Evolutionary conservation across 2,888 invertebrate genomes (phyloP), one percentile per base, ranked within the genome.

Genomic region (Pyrrhopygopsis socrates): DNA sequence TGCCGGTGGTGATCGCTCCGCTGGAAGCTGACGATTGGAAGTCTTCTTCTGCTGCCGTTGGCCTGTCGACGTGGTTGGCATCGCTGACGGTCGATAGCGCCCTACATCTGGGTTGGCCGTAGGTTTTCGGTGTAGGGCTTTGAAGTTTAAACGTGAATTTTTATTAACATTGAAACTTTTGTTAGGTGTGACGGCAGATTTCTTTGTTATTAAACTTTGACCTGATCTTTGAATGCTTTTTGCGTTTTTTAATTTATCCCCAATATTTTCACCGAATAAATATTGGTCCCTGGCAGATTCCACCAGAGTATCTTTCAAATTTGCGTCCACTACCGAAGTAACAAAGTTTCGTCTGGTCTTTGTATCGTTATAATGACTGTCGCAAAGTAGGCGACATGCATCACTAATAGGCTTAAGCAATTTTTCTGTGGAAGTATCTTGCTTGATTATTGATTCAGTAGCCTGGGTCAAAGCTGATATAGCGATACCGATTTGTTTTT

Each of bases 181-280:
- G 0, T 76, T 24, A 30, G n/a, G 27, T 58, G 18, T 58, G 22
- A n/a, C n/a, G n/a, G n/a, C n/a, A n/a, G n/a, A n/a, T n/a, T n/a
- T n/a, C n/a, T n/a, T n/a, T n/a, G n/a, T n/a, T n/a, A n/a, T n/a
- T 50, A 9, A 2, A 50, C n/a, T 50, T 50, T 50, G n/a, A n/a
- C 74, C 76, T 1, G 76, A 76, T 15, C 11, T n/a, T 8, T 58
- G 70, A 3, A 78, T 70, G n/a, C 8, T 54, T 58, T 78, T 78
- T 15, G 70, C 68, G 15, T 5, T 24, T n/a, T 70, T 70, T 18
- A 79, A 11, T 38, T 79, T 45, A 27, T 79, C 70, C 1, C 27
- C 15, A 9, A 79, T 13, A 8, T 79, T 79, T 60, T 70, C 71
- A 0, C 79, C 71, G 22, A 79, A 71, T 63, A 79, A 63, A 0